Evolutionary conservation across 2,797 vertebrate species (phyloP).

Genomic region (Cuniculus paca): DNA sequence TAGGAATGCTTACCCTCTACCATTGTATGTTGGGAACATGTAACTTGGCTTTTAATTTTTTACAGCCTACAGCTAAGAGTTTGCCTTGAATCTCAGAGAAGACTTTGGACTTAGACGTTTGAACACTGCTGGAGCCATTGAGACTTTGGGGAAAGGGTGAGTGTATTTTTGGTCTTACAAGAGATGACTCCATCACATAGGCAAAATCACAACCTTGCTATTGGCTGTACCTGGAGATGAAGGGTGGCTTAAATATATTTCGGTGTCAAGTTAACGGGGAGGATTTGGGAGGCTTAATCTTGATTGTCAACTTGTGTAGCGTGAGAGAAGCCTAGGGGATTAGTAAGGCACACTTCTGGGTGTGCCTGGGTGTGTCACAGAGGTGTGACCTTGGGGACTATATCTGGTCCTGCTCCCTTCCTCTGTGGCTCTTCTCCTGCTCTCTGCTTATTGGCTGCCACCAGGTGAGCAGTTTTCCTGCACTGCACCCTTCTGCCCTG

Average conservation of each 20-base stretch:
- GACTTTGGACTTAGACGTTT: not conserved
- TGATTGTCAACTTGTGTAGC: not conserved
- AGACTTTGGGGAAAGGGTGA: not conserved
- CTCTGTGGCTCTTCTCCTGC: not conserved
- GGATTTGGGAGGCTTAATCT: not conserved
- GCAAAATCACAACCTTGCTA: not conserved
- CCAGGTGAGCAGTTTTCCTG: not conserved
- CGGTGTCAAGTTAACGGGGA: not conserved
- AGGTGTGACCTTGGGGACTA: not conserved
- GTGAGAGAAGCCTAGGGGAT: not conserved
- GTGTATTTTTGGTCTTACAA: not conserved
- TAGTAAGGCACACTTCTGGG: not conserved
- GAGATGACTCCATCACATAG: not conserved
- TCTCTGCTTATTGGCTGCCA: not conserved
- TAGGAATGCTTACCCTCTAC: not conserved
- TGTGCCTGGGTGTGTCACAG: not conserved
- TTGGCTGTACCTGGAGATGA: not conserved
- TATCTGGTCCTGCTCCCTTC: not conserved
- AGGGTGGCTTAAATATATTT: not conserved
- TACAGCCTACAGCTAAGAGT: not conserved
- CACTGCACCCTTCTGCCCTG: not conserved
- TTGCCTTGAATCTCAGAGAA: not conserved
- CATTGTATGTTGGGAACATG: not conserved
- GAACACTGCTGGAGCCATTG: not conserved
- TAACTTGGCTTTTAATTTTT: not conserved